Conservation (phyloP, 2,797 vertebrate genomes). For the Anableps anableps region DNA sequence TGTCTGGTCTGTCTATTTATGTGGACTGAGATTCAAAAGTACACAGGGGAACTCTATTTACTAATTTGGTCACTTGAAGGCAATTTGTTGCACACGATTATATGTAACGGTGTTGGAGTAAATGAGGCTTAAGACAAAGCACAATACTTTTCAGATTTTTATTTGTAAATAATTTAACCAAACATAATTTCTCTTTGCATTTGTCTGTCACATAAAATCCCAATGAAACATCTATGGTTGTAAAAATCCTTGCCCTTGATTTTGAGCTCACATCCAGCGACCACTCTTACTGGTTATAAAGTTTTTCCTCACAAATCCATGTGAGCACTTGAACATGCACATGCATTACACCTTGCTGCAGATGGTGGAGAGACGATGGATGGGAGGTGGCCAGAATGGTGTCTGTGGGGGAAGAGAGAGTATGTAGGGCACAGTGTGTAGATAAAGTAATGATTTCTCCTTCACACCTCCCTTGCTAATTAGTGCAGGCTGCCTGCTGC, state of each 20-base stretch:
- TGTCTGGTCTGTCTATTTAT: background rate
- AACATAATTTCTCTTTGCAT: background rate
- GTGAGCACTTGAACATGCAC: constrained; percentile 22
- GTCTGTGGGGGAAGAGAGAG: constrained; percentile 47
- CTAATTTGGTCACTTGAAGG: background rate
- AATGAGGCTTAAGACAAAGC: background rate
- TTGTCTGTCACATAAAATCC: background rate
- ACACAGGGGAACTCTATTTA: background rate
- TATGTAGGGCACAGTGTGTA: constrained; percentile 76
- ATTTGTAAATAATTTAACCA: background rate
- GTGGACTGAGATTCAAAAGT: background rate
- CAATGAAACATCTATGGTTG: background rate
- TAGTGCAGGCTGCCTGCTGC: constrained; percentile 78
- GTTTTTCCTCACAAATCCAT: constrained; percentile 34
- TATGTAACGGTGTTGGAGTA: background rate
- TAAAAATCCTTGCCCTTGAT: constrained; percentile 36
- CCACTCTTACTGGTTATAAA: constrained; percentile 10
- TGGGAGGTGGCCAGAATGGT: constrained; percentile 53
- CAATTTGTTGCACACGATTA: background rate
- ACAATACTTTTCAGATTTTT: background rate
- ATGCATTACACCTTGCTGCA: constrained; percentile 31
- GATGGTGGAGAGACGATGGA: constrained; percentile 45
- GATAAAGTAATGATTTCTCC: constrained; percentile 84
- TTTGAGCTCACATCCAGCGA: constrained; percentile 34
- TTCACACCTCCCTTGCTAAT: constrained; percentile 84